Evolutionary conservation across 2,797 vertebrate species (phyloP).

Genomic region (Carduelis carduelis): DNA sequence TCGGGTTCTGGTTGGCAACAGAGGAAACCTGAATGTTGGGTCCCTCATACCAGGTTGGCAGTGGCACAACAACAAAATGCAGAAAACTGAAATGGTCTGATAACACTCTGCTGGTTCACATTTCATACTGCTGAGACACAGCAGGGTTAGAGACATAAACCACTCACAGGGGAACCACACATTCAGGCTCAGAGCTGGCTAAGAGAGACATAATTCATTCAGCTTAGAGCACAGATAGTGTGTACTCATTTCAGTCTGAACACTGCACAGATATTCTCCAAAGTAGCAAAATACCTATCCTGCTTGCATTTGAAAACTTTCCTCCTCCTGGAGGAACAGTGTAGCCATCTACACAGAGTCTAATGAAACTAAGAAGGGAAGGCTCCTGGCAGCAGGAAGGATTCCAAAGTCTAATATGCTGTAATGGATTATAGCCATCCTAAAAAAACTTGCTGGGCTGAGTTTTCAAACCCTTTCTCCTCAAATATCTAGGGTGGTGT

Average conservation of each 20-base stretch:
- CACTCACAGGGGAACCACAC: neutral
- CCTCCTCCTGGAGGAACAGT: neutral
- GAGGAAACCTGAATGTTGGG: neutral
- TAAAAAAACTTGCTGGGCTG: neutral
- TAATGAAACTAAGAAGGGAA: neutral
- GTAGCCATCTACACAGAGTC: neutral
- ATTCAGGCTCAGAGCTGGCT: neutral
- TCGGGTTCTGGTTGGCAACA: neutral
- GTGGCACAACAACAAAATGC: neutral
- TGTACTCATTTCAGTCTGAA: neutral
- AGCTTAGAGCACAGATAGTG: accelerated
- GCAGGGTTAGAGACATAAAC: neutral
- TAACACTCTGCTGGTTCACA: neutral
- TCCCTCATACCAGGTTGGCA: neutral
- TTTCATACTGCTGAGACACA: neutral
- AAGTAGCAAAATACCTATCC: neutral
- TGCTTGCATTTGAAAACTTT: neutral
- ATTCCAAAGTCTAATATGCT: neutral
- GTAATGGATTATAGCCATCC: neutral
- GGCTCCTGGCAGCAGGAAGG: neutral
- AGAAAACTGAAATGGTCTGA: neutral
- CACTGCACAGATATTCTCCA: neutral
- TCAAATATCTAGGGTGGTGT: neutral
- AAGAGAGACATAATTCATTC: neutral
- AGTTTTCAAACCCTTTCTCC: neutral